phyloP scores from a whole-genome alignment of 2,888 invertebrate genomes.

The Neoaliturus tenellus region DNA sequence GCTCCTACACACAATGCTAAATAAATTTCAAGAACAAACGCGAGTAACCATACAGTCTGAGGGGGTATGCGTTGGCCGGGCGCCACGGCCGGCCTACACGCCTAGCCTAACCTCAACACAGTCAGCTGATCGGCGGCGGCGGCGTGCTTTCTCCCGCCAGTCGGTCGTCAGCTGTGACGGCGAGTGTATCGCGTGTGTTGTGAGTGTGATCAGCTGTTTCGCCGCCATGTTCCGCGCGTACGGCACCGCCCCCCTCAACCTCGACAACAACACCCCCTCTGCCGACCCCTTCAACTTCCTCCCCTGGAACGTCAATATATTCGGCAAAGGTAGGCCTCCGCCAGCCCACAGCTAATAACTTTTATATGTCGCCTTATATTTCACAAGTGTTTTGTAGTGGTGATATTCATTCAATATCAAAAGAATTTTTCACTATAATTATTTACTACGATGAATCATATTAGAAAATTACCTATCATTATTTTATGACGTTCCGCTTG shows the following conservation, averaged over 20 bases:
- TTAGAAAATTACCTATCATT: too few relatives aligned
- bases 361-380: too few relatives aligned
- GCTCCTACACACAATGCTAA: slow-evolving; percentile 15
- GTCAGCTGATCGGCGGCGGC: neutral
- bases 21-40: slow-evolving; percentile 13
- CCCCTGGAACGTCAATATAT: slow-evolving; percentile 71
- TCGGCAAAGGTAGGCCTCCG: slow-evolving; percentile 66
- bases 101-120: slow-evolving; percentile 35
- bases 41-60: slow-evolving; percentile 2
- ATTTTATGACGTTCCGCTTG: too few relatives aligned
- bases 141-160: slow-evolving; percentile 32
- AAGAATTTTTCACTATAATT: too few relatives aligned
- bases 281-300: slow-evolving; percentile 72
- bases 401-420: too few relatives aligned
- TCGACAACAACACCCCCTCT: slow-evolving; percentile 36
- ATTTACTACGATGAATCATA: too few relatives aligned
- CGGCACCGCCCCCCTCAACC: slow-evolving; percentile 76
- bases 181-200: slow-evolving; percentile 40
- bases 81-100: slow-evolving; percentile 25
- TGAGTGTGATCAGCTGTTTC: slow-evolving; percentile 42
- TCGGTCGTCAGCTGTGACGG: slow-evolving; percentile 42
- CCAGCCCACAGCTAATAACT: too few relatives aligned
- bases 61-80: slow-evolving; percentile 4
- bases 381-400: too few relatives aligned
- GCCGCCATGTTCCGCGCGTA: slow-evolving; percentile 77